These are phyloP conservation scores for Lepus americanus DNA, from an alignment of 2,113 vertebrate genomes.

Conservation along the genomic window DNA sequence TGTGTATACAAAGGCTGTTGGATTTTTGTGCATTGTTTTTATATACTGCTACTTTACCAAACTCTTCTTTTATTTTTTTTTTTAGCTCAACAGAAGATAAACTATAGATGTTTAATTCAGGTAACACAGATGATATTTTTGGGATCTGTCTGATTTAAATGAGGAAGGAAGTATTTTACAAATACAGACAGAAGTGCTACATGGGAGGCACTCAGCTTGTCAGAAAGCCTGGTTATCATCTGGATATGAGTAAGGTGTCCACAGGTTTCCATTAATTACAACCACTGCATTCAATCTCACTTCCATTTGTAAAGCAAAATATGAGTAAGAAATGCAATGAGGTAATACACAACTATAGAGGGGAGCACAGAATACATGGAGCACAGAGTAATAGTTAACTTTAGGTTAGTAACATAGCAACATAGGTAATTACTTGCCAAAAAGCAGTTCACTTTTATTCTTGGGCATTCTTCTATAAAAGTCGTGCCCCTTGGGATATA, in stretches of 20 bases:
- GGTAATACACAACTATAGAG: neutral
- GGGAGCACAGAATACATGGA: neutral
- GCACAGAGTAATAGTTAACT: neutral
- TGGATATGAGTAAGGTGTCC: neutral
- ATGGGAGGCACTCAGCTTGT: rapidly evolving
- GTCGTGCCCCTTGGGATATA: neutral
- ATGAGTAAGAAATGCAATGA: neutral
- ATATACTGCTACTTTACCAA: too few species aligned
- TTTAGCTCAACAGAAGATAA: too few species aligned
- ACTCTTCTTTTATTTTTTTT: too few species aligned
- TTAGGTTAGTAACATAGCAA: neutral
- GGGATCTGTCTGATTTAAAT: neutral
- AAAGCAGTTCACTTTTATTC: conserved; percentile 48
- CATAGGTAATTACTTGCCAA: conserved; percentile 48
- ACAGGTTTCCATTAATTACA: neutral
- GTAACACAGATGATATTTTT: neutral
- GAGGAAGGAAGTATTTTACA: neutral
- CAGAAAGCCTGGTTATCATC: neutral
- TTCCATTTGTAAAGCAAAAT: neutral
- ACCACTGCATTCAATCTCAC: neutral
- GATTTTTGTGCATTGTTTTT: too few species aligned
- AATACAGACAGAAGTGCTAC: neutral
- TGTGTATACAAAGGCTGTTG: too few species aligned
- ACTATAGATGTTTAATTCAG: neutral
- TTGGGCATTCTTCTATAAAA: neutral